These are phyloP conservation scores for Sphinx pinastri DNA, from an alignment of 2,888 invertebrate genomes.

Conservation along the genomic window DNA sequence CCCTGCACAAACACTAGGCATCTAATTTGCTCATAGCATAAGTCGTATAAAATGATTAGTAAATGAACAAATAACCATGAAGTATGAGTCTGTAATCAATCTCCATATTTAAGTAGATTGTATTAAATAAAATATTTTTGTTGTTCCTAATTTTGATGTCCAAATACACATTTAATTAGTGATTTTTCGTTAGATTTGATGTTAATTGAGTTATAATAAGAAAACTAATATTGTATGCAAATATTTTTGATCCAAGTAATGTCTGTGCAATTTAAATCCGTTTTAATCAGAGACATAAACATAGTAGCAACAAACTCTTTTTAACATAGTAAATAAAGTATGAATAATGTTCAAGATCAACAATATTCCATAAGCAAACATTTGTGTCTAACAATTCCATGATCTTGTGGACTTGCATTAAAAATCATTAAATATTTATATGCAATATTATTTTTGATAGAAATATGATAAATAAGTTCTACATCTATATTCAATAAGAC, in stretches of 20 bases:
- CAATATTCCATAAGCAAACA: not conserved
- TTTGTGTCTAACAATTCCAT: too few relatives aligned
- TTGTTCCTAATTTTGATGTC: constrained; percentile 15
- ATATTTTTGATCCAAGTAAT: not conserved
- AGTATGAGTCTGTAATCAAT: constrained; percentile 7
- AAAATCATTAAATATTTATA: not conserved
- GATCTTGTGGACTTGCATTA: too few relatives aligned
- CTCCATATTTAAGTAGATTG: constrained; percentile 12
- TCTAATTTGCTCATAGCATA: constrained; percentile 20
- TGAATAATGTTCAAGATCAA: not conserved
- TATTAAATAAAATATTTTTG: constrained; percentile 12
- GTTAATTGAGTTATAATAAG: not conserved
- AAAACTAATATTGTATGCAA: constrained; percentile 3
- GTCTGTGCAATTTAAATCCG: not conserved
- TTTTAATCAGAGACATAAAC: too few relatives aligned
- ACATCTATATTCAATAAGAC: not conserved
- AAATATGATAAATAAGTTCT: not conserved
- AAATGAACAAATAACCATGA: constrained; percentile 15
- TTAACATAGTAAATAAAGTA: too few relatives aligned
- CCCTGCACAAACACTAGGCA: constrained; percentile 13
- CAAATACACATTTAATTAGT: constrained; percentile 9
- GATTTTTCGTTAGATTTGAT: not conserved
- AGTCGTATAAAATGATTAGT: constrained; percentile 22
- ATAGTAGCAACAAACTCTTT: too few relatives aligned
- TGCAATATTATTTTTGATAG: not conserved